Conservation (phyloP, 1,140 invertebrate genomes). For the Cherax destructor region DNA sequence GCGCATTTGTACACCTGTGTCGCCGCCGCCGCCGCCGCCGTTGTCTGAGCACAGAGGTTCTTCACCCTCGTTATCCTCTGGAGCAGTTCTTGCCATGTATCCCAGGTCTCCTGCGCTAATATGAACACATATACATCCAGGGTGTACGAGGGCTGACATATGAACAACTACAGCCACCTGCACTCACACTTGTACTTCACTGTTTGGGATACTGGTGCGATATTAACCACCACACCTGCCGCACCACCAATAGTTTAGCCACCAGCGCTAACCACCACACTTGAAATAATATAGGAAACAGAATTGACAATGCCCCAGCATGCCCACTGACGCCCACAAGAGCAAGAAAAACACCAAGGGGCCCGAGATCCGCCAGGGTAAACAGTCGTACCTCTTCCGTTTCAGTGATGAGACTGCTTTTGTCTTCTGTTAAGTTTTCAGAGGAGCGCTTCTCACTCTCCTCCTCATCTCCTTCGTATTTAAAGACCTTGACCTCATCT, state of each 20-base stretch:
- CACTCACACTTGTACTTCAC: constrained; percentile 23
- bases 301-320: background rate
- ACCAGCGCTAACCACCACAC: constrained; percentile 2
- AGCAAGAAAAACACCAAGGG: background rate
- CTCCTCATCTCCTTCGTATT: constrained; percentile 72
- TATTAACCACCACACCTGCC: background rate
- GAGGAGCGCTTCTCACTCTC: constrained; percentile 72
- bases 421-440: constrained; percentile 72
- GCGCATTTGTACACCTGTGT: constrained; percentile 22
- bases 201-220: background rate
- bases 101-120: background rate
- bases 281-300: constrained; percentile 18
- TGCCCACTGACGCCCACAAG: constrained; percentile 7
- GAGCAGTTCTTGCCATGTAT: background rate
- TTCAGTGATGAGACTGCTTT: constrained; percentile 72
- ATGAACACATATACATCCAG: background rate
- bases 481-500: constrained; percentile 72
- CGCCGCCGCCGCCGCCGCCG: constrained; percentile 22
- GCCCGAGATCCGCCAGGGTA: constrained; percentile 62
- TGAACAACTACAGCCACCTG: background rate
- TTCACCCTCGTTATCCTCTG: background rate
- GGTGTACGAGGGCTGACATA: background rate
- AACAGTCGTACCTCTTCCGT: constrained; percentile 72
- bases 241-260: background rate
- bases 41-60: background rate